Evolutionary conservation across 1,140 invertebrate genomes (phyloP), one percentile per base, ranked within the genome.

Genomic region (Drosophila pruinosa): DNA sequence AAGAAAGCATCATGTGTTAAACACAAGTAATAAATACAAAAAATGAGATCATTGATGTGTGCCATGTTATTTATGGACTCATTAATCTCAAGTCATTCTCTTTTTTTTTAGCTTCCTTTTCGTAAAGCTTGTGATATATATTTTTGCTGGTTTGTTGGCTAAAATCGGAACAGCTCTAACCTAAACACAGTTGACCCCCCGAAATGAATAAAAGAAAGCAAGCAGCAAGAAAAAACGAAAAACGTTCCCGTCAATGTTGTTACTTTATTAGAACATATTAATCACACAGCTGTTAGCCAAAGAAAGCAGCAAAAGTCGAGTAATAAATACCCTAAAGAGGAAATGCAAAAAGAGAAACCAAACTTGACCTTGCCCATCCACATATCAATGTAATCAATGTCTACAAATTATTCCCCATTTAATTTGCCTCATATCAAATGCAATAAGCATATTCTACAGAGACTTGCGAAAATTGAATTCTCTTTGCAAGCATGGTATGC

Each of bases 201-300:
- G 24, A 26, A 17, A 31, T 10, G 14, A 39, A 63, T 7, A 15
- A 36, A 47, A 24, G 17, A 28, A 34, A 59, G 8, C 6, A 57
- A 26, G 17, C 31, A 12, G 4, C 12, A 45, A 38, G 2, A 19
- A 41, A 17, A 28, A 41, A 19, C 26, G 28, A 67, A 50, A 58
- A 45, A 28, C 61, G 34, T 43, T 68, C 15, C 41, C 61, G 52
- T 52, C 62, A 67, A 58, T 59, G 47, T 15, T 38, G 21, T 45
- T 48, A 45, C 69, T 72, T 72, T 67, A 72, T 72, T 72, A 53
- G 47, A 72, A 59, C 36, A 53, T 72, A 72, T 72, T 72, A 72
- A 72, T 72, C 69, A 72, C 48, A 47, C 8, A n/a, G 15, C 63
- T 45, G 36, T 71, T 53, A 47, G 24, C 19, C 3, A 21, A 14